Conservation (phyloP, 2,113 vertebrate genomes). For the Arizona elegans region DNA sequence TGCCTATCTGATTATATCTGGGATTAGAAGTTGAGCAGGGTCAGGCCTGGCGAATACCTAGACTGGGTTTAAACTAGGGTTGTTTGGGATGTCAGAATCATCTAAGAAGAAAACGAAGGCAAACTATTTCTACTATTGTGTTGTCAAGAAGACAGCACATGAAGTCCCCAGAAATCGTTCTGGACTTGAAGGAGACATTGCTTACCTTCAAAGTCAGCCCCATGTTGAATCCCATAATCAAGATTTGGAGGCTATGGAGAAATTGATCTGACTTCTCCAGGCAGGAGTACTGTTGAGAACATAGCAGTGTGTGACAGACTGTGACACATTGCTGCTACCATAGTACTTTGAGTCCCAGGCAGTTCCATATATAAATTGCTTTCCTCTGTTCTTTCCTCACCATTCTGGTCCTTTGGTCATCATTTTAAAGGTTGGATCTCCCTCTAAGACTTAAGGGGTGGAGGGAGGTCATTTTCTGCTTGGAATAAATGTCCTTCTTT, state of each 20-base stretch:
- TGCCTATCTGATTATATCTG: neutral
- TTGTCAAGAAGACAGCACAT: neutral
- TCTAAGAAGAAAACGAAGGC: neutral
- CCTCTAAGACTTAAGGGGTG: neutral
- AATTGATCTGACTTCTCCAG: neutral
- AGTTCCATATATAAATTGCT: neutral
- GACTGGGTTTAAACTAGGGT: neutral
- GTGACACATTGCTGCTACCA: neutral
- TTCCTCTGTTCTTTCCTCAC: neutral
- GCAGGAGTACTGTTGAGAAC: neutral
- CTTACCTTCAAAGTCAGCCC: neutral
- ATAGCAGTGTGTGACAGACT: no score
- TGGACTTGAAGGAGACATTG: neutral
- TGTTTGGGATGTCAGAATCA: neutral
- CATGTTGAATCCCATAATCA: neutral
- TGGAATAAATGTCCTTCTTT: neutral
- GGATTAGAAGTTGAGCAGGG: neutral
- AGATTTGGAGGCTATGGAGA: neutral
- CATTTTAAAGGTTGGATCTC: neutral
- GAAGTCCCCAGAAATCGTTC: neutral
- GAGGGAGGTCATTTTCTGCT: neutral
- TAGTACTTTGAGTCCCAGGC: neutral
- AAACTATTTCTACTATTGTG: neutral
- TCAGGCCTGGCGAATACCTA: neutral
- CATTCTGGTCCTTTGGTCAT: neutral